phyloP scores from a whole-genome alignment of 2,888 invertebrate genomes.

The Carpatolechia fugitivella region DNA sequence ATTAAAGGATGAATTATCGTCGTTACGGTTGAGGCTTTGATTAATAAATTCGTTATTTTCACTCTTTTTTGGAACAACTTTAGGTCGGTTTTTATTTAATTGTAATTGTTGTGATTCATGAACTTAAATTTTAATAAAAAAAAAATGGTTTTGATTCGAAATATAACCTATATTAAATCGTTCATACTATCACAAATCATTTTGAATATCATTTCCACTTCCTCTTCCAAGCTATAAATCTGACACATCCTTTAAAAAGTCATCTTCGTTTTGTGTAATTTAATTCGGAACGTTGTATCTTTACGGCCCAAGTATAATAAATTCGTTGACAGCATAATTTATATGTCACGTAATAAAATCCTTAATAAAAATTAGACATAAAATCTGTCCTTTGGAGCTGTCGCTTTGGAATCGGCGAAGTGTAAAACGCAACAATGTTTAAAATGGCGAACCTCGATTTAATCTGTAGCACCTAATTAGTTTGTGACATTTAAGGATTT shows the following conservation, averaged over 20 bases:
- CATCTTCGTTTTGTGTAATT: conserved; percentile 19
- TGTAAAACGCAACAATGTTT: conserved; percentile 17
- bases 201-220: background rate
- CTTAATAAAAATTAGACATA: conserved; percentile 30
- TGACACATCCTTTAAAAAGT: conserved; percentile 13
- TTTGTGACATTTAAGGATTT: conserved; percentile 1
- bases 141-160: background rate
- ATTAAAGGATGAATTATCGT: conserved; percentile 53
- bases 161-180: background rate
- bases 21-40: conserved; percentile 24
- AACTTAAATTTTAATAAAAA: too few relatives aligned
- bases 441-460: background rate
- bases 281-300: conserved; percentile 17
- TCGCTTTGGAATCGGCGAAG: conserved; percentile 20
- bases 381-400: conserved; percentile 23
- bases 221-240: conserved; percentile 16
- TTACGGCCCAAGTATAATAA: conserved; percentile 21
- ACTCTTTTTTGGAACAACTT: background rate
- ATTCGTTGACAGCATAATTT: conserved; percentile 31
- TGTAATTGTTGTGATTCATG: background rate
- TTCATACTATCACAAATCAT: background rate
- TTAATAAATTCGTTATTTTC: conserved; percentile 15
- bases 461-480: conserved; percentile 10
- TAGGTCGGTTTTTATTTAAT: background rate
- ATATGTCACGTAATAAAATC: conserved; percentile 28